Base-by-base conservation (phyloP, 2,888 invertebrate genomes). In the Polyommatus iphigenia region DNA sequence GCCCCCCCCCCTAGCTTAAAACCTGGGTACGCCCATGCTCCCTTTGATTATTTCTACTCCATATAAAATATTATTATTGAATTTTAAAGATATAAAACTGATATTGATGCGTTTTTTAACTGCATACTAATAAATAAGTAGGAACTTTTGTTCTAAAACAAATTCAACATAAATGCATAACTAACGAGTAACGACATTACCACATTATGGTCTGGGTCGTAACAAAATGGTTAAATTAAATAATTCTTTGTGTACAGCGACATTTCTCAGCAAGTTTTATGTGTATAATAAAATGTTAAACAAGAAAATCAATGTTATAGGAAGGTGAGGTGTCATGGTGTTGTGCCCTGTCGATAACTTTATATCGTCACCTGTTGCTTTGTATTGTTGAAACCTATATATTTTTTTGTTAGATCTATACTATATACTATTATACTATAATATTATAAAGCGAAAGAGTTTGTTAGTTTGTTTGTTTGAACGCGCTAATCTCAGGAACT, bases 281-380 rank as follows among this genome's bases (percentile, higher is more conserved):
- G 41, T 41, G 20, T 41, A 72, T 72, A 72, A 72, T 72, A 72
- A 72, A 72, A 72, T 41, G 41, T 41, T 72, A 0, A 41, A 72
- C 72, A 72, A 41, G 72, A 72, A 72, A 72, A 67, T 67, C 67
- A 67, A 67, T 67, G 67, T 67, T 67, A 32, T 32, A 67, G 67
- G 67, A 67, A 67, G 67, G 67, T 67, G 15, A 32, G 67, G 67
- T 67, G 29, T 29, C 67, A 5, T 67, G 8, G 72, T 41, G 72
- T 20, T 72, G 72, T 41, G 36, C 72, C 5, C 4, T 32, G 29
- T 32, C 67, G 29, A 32, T 67, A 32, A 67, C 13, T 6, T 67
- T 15, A 32, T 72, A 72, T 72, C 72, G 72, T 41, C 10, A 41
- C 67, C 8, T 24, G 62, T 67, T 32, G 67, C 15, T 15, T 67